Percentiles rank a stretch among this genome's conserved stretches.
Conservation (phyloP, 2,113 vertebrate species). For the Xiphorhynchus elegans region DNA sequence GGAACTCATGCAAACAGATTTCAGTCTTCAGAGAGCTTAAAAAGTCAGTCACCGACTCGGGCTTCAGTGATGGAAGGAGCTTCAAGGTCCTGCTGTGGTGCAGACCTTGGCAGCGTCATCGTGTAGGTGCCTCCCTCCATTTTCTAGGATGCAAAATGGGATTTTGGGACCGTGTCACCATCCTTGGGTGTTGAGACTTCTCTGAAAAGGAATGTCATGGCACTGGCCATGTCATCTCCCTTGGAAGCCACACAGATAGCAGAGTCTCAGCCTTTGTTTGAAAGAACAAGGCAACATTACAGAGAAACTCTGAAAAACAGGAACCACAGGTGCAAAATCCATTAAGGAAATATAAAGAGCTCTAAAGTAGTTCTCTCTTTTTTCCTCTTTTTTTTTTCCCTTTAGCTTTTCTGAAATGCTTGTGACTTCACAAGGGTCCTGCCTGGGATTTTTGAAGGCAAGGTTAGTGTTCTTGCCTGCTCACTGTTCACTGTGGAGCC, state of each 20-base stretch:
- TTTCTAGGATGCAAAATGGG: background rate
- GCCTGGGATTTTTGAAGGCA: background rate
- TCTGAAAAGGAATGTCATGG: background rate
- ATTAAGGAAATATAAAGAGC: background rate
- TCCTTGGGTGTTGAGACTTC: rapidly evolving
- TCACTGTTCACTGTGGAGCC: rapidly evolving
- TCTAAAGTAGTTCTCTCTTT: background rate
- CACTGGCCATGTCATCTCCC: background rate
- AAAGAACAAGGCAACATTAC: background rate
- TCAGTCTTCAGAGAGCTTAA: background rate
- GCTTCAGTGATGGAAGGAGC: background rate
- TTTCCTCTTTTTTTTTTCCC: background rate
- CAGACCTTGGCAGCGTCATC: background rate
- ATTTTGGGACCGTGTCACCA: background rate
- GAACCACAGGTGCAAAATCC: slow-evolving; percentile 31
- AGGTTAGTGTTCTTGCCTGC: background rate
- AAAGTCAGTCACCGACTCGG: rapidly evolving
- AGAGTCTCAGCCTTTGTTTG: background rate
- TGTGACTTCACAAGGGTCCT: background rate
- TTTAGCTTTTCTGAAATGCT: background rate
- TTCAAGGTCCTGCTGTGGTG: background rate
- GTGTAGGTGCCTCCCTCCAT: background rate
- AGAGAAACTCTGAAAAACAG: background rate
- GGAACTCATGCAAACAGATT: slow-evolving; percentile 13
- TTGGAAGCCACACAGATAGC: background rate